phyloP scores from a whole-genome alignment of 2,888 invertebrate species.

The Cephus nigrinus region DNA sequence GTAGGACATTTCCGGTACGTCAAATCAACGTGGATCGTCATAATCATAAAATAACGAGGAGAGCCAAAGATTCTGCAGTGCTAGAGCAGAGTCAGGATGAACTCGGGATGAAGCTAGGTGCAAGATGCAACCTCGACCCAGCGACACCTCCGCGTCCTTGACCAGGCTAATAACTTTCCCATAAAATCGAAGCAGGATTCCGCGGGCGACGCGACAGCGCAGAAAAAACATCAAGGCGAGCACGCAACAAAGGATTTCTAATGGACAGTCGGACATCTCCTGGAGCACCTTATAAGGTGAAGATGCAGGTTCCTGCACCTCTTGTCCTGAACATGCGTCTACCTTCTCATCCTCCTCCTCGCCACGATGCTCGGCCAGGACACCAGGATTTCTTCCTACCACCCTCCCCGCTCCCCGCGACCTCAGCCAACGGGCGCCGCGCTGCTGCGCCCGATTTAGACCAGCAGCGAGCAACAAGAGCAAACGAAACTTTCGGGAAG shows the following conservation, averaged over 20 bases:
- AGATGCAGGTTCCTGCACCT: slow-evolving; percentile 7
- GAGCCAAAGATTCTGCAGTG: not conserved
- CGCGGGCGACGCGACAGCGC: not conserved
- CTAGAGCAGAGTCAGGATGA: not conserved
- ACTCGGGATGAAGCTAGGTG: not conserved
- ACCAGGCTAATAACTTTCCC: slow-evolving; percentile 6
- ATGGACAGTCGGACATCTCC: slow-evolving; percentile 28
- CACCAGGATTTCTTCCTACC: not conserved
- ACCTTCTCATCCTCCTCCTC: not conserved
- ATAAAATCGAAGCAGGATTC: not conserved
- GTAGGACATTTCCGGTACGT: not conserved
- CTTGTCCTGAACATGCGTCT: not conserved
- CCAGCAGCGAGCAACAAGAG: slow-evolving; percentile 26
- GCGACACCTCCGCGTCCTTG: slow-evolving; percentile 4
- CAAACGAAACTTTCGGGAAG: slow-evolving; percentile 13
- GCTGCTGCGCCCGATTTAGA: slow-evolving; percentile 49
- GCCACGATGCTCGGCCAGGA: not conserved
- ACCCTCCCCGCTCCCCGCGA: slow-evolving; percentile 16
- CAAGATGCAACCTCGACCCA: not conserved
- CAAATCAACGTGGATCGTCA: not conserved
- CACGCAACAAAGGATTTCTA: slow-evolving; percentile 55
- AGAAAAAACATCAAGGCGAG: slow-evolving; percentile 33
- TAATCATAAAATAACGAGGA: not conserved
- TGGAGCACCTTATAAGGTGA: slow-evolving; percentile 21
- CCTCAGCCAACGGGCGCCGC: slow-evolving; percentile 42